These are phyloP conservation scores for Xiphophorus birchmanni DNA, from an alignment of 2,797 vertebrate genomes.

Conservation along the genomic window DNA sequence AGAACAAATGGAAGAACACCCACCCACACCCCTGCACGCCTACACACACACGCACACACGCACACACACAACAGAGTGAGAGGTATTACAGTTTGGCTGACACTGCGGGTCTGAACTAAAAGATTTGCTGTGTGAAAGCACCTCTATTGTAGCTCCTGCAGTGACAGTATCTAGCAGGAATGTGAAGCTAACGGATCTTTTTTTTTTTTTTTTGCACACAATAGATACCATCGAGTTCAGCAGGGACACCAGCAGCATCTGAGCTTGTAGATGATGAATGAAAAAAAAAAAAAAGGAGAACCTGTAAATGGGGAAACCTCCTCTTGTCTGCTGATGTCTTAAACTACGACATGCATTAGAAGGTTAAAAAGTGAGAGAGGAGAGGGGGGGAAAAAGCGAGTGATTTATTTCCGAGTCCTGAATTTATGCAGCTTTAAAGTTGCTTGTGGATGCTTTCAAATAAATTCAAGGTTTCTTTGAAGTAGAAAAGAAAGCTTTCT, in stretches of 20 bases:
- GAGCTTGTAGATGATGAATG: slow-evolving; percentile 54
- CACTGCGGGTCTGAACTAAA: slow-evolving; percentile 68
- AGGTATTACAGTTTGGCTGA: slow-evolving; percentile 76
- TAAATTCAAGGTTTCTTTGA: slow-evolving; percentile 20
- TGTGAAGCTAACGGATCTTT: slow-evolving; percentile 70
- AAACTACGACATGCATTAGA: slow-evolving; percentile 18
- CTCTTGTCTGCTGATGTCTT: slow-evolving; percentile 30
- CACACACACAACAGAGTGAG: slow-evolving; percentile 34
- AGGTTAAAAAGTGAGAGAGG: not conserved
- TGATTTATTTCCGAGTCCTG: slow-evolving; percentile 1
- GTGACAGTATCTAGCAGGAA: slow-evolving; percentile 77
- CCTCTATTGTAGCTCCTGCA: slow-evolving; percentile 69
- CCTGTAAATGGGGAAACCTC: not conserved
- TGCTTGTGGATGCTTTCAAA: slow-evolving; percentile 14
- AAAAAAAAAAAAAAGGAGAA: slow-evolving; percentile 17
- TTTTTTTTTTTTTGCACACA: slow-evolving; percentile 62
- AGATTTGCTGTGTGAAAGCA: slow-evolving; percentile 76
- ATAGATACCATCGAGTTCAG: slow-evolving; percentile 65
- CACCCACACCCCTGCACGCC: not conserved
- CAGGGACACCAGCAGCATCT: slow-evolving; percentile 48
- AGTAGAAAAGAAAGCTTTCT: slow-evolving; percentile 1
- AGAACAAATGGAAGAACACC: slow-evolving; percentile 21
- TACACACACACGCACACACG: slow-evolving; percentile 24
- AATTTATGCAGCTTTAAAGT: slow-evolving; percentile 7
- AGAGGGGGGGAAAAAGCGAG: not conserved